These are phyloP conservation scores for Elmis aenea DNA, from an alignment of 2,888 invertebrate genomes.

Conservation along the genomic window DNA sequence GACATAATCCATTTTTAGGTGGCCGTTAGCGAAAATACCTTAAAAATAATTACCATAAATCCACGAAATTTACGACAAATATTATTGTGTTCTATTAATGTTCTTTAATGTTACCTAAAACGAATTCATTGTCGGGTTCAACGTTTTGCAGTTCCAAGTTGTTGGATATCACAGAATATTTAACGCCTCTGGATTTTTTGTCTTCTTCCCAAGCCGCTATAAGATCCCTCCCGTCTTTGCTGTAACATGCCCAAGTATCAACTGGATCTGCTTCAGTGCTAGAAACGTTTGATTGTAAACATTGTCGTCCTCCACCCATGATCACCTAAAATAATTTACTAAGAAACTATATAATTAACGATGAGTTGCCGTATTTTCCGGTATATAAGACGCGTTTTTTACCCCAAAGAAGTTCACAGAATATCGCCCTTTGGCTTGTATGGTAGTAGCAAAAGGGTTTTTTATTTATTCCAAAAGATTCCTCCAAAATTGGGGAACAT, in stretches of 20 bases:
- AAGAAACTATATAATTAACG: too few species aligned
- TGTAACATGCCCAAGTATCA: conserved; percentile 52
- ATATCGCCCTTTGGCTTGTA: too few species aligned
- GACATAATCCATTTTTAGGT: conserved; percentile 68
- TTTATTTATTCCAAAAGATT: too few species aligned
- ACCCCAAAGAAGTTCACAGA: too few species aligned
- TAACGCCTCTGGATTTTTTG: conserved; percentile 43
- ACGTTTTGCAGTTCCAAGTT: conserved; percentile 60
- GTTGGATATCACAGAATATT: conserved; percentile 61
- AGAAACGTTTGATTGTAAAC: conserved; percentile 57
- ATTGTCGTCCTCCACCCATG: conserved; percentile 80
- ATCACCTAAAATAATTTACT: conserved; percentile 60
- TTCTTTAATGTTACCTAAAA: conserved; percentile 72
- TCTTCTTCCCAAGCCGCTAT: conserved; percentile 64
- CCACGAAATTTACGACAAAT: too few species aligned
- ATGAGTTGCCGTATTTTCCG: too few species aligned
- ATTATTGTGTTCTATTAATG: too few species aligned
- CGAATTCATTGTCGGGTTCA: conserved; percentile 60
- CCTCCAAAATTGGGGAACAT: too few species aligned
- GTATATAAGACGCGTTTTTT: too few species aligned
- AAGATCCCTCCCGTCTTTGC: conserved; percentile 71
- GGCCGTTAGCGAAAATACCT: conserved; percentile 76
- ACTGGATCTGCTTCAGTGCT: conserved; percentile 48
- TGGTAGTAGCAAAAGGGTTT: too few species aligned
- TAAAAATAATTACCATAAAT: not conserved